These are phyloP conservation scores for Prosopocoilus inquinatus DNA, from an alignment of 2,888 invertebrate species.

Conservation along the genomic window DNA sequence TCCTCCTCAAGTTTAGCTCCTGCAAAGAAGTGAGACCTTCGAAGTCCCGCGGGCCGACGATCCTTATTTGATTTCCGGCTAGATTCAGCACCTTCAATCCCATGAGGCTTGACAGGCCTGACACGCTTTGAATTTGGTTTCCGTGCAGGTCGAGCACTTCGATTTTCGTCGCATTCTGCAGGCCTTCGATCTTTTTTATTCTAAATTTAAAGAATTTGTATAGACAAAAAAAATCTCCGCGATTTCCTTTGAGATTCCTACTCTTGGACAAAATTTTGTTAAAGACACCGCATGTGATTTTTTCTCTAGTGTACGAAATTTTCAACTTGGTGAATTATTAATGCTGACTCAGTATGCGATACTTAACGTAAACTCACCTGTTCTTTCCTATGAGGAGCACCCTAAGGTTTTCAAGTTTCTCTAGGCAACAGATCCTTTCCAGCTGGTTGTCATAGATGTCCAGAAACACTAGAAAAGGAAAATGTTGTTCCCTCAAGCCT, in stretches of 20 bases:
- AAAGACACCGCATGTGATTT: too few relatives aligned
- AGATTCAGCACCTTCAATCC: conserved; percentile 89
- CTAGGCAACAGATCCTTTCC: conserved; percentile 78
- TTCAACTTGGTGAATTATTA: too few relatives aligned
- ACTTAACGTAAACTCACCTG: conserved; percentile 54
- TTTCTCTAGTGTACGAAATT: too few relatives aligned
- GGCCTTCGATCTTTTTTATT: conserved; percentile 75
- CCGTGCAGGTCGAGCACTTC: conserved; percentile 93
- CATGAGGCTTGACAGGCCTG: conserved; percentile 65
- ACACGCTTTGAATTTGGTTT: conserved; percentile 74
- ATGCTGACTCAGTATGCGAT: too few relatives aligned
- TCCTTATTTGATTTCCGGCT: conserved; percentile 85
- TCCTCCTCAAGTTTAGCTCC: conserved; percentile 86
- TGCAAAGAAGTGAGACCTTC: conserved; percentile 74
- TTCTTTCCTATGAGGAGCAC: conserved; percentile 92
- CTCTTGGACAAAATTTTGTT: too few relatives aligned
- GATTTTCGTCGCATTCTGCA: conserved; percentile 69
- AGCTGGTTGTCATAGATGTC: conserved; percentile 95
- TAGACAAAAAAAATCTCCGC: background rate
- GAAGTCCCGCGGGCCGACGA: conserved; percentile 74
- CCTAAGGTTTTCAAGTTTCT: conserved; percentile 73
- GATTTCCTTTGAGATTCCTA: too few relatives aligned
- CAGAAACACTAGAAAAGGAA: conserved; percentile 82
- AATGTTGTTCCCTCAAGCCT: conserved; percentile 54
- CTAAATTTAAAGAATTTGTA: conserved; percentile 49